A percentile compares a stretch with the other conserved stretches of the same genome.
Conservation (phyloP, 2,888 invertebrate species). For the Octonoba sinensis region DNA sequence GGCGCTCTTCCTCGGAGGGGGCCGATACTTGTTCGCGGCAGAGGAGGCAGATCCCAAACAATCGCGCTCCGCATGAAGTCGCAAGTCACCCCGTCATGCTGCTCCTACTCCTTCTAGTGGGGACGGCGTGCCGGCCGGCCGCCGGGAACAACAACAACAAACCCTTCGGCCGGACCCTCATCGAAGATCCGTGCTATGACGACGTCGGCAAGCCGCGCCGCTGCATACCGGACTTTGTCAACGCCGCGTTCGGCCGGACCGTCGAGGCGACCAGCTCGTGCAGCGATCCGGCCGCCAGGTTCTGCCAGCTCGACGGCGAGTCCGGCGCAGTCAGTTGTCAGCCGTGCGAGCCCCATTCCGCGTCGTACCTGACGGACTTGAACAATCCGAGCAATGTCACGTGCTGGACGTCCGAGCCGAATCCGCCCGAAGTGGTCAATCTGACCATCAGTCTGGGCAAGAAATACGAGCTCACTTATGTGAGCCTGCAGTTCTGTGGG, state of each 20-base stretch:
- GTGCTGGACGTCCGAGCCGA: slow-evolving; percentile 96
- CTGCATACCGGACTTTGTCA: slow-evolving; percentile 98
- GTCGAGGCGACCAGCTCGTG: slow-evolving; percentile 76
- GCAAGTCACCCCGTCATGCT: slow-evolving; percentile 24
- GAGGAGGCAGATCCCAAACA: no score
- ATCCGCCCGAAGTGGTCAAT: slow-evolving; percentile 83
- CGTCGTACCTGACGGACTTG: slow-evolving; percentile 89
- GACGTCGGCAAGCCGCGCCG: slow-evolving; percentile 84
- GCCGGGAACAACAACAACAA: slow-evolving; percentile 4
- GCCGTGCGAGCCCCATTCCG: slow-evolving; percentile 88
- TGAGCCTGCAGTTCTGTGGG: slow-evolving; percentile 95
- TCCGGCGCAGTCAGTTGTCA: slow-evolving; percentile 70
- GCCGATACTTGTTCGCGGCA: slow-evolving; percentile 10
- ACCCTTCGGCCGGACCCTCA: slow-evolving; percentile 2
- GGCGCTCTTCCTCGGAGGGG: slow-evolving; percentile 18
- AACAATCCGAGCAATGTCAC: slow-evolving; percentile 97
- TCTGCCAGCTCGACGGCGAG: slow-evolving; percentile 69
- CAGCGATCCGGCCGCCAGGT: slow-evolving; percentile 78
- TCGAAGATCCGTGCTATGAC: slow-evolving; percentile 80
- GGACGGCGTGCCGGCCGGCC: slow-evolving; percentile 22
- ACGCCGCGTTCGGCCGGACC: slow-evolving; percentile 93
- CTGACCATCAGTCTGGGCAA: slow-evolving; percentile 92
- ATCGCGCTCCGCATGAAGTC: slow-evolving; percentile 33
- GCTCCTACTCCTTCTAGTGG: slow-evolving; percentile 33
- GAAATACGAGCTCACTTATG: slow-evolving; percentile 97